Conservation (phyloP, 2,888 invertebrate genomes). For the Plebejus melissa region DNA sequence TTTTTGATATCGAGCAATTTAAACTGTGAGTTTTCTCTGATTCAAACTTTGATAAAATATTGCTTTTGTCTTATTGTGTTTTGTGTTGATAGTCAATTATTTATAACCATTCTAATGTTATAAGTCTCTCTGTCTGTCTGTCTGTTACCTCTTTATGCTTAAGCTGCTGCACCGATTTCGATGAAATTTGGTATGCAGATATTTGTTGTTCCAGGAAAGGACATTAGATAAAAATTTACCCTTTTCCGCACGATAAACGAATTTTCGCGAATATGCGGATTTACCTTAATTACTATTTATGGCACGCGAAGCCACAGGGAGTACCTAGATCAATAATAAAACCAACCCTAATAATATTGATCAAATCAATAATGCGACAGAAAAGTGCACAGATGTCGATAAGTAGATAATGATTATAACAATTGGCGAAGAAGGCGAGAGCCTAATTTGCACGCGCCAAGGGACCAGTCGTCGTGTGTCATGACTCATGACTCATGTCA, state of each 20-base stretch:
- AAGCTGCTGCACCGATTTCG: too few species aligned
- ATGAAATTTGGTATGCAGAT: too few species aligned
- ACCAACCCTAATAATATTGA: background rate
- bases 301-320: too few species aligned
- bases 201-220: too few species aligned
- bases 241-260: too few species aligned
- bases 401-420: background rate
- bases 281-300: too few species aligned
- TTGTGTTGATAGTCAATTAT: background rate
- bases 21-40: conserved; percentile 21
- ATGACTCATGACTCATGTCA: conserved; percentile 48
- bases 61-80: background rate
- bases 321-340: background rate
- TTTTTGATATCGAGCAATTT: conserved; percentile 27
- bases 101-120: too few species aligned
- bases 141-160: too few species aligned
- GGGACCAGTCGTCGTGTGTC: conserved; percentile 50
- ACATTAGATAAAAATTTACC: too few species aligned
- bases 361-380: background rate
- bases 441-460: conserved; percentile 63
- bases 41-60: conserved; percentile 19
- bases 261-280: too few species aligned
- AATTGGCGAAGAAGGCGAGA: conserved; percentile 47
- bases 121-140: too few species aligned
- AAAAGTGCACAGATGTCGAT: conserved; percentile 5